phyloP scores from a whole-genome alignment of 1,140 invertebrate species.

The Orius insidiosus region DNA sequence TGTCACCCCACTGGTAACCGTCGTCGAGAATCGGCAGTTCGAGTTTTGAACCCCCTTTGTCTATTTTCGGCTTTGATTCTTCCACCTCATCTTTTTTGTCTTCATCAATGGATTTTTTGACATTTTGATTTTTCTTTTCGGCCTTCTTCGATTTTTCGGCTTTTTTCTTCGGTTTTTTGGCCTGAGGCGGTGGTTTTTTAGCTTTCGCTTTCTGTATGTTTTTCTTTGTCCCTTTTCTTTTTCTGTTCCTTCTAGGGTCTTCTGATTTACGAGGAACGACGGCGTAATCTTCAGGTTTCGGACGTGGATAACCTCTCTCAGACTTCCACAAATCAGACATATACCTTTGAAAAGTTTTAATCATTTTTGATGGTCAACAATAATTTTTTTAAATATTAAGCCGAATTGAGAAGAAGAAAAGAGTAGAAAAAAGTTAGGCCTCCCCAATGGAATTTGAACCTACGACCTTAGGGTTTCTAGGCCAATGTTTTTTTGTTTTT shows the following conservation, averaged over 20 bases:
- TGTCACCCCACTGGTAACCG: not conserved
- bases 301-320: constrained; percentile 1
- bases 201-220: constrained; percentile 1
- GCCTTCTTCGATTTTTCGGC: not conserved
- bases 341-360: not conserved
- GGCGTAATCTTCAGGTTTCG: constrained; percentile 1
- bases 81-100: not conserved
- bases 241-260: not conserved
- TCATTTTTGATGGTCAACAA: too few relatives aligned
- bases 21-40: too few relatives aligned
- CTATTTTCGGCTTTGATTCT: not conserved
- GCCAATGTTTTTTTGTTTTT: too few relatives aligned
- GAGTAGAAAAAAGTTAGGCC: too few relatives aligned
- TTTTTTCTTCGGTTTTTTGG: not conserved
- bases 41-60: too few relatives aligned
- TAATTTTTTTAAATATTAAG: too few relatives aligned
- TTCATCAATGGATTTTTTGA: not conserved
- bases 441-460: too few relatives aligned
- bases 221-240: not conserved
- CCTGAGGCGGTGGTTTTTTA: not conserved
- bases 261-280: not conserved
- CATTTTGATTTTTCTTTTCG: not conserved
- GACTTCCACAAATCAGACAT: constrained; percentile 2
- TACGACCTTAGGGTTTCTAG: too few relatives aligned
- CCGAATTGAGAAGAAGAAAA: too few relatives aligned